Base-by-base conservation (phyloP, 2,797 vertebrate species). In the Labroides dimidiatus region DNA sequence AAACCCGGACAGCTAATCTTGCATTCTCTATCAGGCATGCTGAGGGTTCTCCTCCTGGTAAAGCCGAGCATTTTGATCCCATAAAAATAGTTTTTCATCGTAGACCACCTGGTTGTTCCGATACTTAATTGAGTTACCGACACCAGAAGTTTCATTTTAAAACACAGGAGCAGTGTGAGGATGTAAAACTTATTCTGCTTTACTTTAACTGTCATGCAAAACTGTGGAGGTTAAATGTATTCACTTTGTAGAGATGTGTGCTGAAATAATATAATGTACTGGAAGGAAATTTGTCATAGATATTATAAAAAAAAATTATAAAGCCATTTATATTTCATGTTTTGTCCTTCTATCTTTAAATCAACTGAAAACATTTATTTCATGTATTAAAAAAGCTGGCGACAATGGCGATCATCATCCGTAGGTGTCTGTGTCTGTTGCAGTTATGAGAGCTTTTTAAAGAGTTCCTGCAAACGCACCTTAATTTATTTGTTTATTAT, bases 1-100 rank as follows among this genome's bases (percentile, higher is more conserved):
- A 64, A 52, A 67, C 63, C 61, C 48, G 52, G 59, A 57, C 21
- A 36, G 27, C 10, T 54, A 44, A 57, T 51, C 44, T 58, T 15
- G 16, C 36, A 43, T 61, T 55, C 63, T 24, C 16, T 59, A 19
- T 66, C 45, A 24, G 5, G 23, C 37, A 39, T 69, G 39, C 4
- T 14, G 23, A 58, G 24, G 41, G 47, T 23, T n/a, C 20, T 61
- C 27, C 43, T 16, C 33, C 37, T 11, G 19, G 9, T 50, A n/a
- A 47, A 60, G 24, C 54, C 56, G 2, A 39, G n/a, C 16, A 13
- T 61, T 52, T 50, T 69, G 23, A 53, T 37, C 1, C 3, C 19
- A 37, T 33, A 13, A 37, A 27, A 36, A 33, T 17, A 20, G 41
- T 33, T 69, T 48, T 10, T 33, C 30, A 33, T 33, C 21, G 19